Evolutionary conservation across 2,888 invertebrate genomes (phyloP), one percentile per base, ranked within the genome.

Genomic region (Hirtodrosophila confusa): DNA sequence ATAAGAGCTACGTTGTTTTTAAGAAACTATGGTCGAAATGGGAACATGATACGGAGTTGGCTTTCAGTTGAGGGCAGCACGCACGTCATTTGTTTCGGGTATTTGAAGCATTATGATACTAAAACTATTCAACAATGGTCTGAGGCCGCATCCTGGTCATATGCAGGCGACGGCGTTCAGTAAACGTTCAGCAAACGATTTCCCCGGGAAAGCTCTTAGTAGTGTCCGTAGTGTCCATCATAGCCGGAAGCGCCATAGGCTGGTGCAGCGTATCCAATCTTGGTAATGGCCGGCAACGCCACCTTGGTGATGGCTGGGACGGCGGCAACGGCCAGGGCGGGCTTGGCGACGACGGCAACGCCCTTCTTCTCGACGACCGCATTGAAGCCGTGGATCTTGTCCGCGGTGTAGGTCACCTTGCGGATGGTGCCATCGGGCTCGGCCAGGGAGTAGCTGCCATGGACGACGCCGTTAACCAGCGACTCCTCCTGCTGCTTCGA

Each of bases 391-490:
- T 91, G 85, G 8, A 90, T 23, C 36, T 89, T 80, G 77, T 91
- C 91, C 9, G 91, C 90, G 0, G 90, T 89, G 68, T 91, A 91
- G 58, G 90, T 89, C 7, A 91, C 91, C 56, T 89, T 90, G 51
- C 91, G 89, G 33, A 89, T 89, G 67, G 88, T 87, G 48, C 91
- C 92, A 79, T 92, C 91, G 69, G 91, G 82, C 43, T 92, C 92
- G 48, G 90, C 82, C 66, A 92, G 75, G 0, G 92, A 89, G 63
- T 92, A 92, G 82, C 90, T 90, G 62, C 91, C 92, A 39, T 88
- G 89, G 23, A 92, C 91, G 9, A 91, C 90, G 57, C 91, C 91
- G 43, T 91, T 91, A 69, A 90, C 89, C 3, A 91, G 90, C 9
- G 89, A 80, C 78, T 92, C 92, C 68, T 89, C 88, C 78, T 91